Evolutionary conservation across 2,797 vertebrate genomes (phyloP).

Genomic region (Cuculus canorus): DNA sequence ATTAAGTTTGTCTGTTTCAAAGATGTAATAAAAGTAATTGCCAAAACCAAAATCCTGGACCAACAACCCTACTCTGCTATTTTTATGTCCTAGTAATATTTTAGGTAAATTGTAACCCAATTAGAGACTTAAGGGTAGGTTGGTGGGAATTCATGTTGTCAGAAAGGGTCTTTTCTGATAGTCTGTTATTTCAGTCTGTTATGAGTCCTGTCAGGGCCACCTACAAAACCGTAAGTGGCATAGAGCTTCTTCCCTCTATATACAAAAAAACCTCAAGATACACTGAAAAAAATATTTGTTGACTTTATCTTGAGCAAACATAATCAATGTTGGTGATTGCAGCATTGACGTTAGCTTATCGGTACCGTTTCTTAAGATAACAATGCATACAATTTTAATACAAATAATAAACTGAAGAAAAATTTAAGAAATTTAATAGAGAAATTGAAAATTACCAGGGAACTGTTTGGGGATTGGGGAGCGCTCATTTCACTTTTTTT

Average conservation of each 20-base stretch:
- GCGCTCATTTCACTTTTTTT: neutral
- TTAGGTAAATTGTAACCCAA: neutral
- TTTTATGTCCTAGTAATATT: neutral
- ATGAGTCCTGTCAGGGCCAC: neutral
- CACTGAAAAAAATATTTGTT: neutral
- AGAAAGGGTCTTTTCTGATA: neutral
- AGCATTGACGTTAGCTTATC: accelerated
- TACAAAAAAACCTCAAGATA: neutral
- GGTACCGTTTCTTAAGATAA: neutral
- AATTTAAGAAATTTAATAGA: neutral
- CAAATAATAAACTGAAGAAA: neutral
- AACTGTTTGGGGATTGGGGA: neutral
- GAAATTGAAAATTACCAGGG: neutral
- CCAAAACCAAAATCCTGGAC: neutral
- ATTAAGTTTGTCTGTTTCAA: neutral
- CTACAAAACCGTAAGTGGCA: neutral
- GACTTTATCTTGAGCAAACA: neutral
- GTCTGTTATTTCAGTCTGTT: neutral
- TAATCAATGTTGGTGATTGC: neutral
- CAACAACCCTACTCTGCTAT: neutral
- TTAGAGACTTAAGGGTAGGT: neutral
- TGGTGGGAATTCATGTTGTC: neutral
- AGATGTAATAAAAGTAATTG: neutral
- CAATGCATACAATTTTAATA: neutral
- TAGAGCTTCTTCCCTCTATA: neutral